A percentile compares a stretch with the other conserved stretches of the same genome.
Evolutionary conservation across 1,140 invertebrate genomes (phyloP).

Genomic region (Adelges cooleyi): DNA sequence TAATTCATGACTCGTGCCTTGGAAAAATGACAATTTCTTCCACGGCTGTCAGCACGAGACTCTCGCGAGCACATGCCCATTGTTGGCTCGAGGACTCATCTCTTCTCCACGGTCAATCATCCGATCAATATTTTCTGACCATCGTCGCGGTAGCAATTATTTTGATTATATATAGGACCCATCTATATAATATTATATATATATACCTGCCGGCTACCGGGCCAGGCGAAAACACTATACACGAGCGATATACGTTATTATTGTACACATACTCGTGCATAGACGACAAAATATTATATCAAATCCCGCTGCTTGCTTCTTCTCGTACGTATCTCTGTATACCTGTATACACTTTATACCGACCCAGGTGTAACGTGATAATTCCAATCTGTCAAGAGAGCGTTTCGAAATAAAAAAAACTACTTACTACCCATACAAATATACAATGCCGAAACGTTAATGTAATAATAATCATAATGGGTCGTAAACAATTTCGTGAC

Average conservation of each 20-base stretch:
- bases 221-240: slow-evolving; percentile 8
- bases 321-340: too few relatives aligned
- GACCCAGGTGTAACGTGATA: too few relatives aligned
- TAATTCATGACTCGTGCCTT: slow-evolving; percentile 23
- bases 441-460: too few relatives aligned
- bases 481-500: too few relatives aligned
- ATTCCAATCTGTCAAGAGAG: not conserved
- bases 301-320: too few relatives aligned
- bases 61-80: not conserved
- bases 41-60: slow-evolving; percentile 27
- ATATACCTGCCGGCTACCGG: not conserved
- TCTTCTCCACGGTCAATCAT: slow-evolving; percentile 24
- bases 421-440: too few relatives aligned
- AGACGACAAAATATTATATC: too few relatives aligned
- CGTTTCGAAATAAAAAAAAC: not conserved
- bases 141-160: slow-evolving; percentile 18
- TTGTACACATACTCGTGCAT: not conserved
- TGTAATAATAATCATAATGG: too few relatives aligned
- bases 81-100: slow-evolving; percentile 11
- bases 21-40: slow-evolving; percentile 21
- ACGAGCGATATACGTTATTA: not conserved
- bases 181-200: not conserved
- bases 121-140: slow-evolving; percentile 17
- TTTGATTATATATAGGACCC: slow-evolving; percentile 24
- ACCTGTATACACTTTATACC: too few relatives aligned